Evolutionary conservation across 2,797 vertebrate genomes (phyloP).

Genomic region (Danio jaintianensis): DNA sequence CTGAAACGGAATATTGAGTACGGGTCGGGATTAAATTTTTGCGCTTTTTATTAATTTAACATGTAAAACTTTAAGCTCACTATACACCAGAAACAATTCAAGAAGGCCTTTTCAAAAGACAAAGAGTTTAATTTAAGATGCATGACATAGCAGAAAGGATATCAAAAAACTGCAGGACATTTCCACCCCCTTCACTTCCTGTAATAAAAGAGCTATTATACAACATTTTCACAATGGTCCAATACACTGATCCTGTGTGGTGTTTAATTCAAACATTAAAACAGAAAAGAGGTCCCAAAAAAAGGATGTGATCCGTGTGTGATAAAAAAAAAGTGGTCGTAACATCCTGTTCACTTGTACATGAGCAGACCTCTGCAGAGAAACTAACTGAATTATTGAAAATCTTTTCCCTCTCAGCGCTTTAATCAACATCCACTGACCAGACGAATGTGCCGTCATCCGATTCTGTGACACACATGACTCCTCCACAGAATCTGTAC

Average conservation of each 20-base stretch:
- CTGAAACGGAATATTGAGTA: too few relatives aligned
- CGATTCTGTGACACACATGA: slow-evolving; percentile 3
- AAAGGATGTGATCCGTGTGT: slow-evolving; percentile 23
- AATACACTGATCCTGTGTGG: slow-evolving; percentile 7
- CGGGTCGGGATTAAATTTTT: too few relatives aligned
- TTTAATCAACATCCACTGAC: slow-evolving; percentile 25
- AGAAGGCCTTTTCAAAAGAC: slow-evolving; percentile 1
- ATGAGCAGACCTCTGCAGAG: slow-evolving; percentile 7
- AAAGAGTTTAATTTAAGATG: slow-evolving; percentile 41
- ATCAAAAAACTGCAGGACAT: slow-evolving; percentile 33
- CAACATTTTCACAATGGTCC: slow-evolving; percentile 27
- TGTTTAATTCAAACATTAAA: slow-evolving; percentile 39
- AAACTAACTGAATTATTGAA: slow-evolving; percentile 44
- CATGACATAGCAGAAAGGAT: slow-evolving; percentile 25
- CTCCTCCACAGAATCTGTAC: neutral
- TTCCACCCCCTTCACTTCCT: slow-evolving; percentile 28
- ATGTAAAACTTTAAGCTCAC: neutral
- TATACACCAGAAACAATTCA: neutral
- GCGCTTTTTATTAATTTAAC: too few relatives aligned
- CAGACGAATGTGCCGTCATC: slow-evolving; percentile 19
- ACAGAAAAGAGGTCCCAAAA: slow-evolving; percentile 34
- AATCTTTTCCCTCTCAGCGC: slow-evolving; percentile 23
- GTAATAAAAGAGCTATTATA: slow-evolving; percentile 39
- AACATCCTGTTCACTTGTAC: slow-evolving; percentile 25
- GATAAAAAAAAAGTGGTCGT: slow-evolving; percentile 33